Evolutionary conservation across 2,113 vertebrate species (phyloP), one percentile per base, ranked within the genome.

Genomic region (Falco punctatus): DNA sequence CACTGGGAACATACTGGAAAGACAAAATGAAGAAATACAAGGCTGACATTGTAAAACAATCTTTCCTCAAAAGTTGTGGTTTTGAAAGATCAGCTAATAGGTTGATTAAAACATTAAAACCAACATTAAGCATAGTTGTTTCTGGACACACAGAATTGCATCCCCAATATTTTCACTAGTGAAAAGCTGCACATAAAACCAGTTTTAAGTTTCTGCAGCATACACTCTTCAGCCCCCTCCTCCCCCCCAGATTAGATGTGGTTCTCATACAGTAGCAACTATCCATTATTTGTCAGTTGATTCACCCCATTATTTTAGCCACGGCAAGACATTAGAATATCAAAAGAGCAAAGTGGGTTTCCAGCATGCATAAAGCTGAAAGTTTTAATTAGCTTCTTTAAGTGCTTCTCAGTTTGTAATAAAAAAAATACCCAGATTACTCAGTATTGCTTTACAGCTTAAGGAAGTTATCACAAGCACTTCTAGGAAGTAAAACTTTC

Each of bases 1-100:
- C 99, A 95, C 99, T 99, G 96, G 99, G 99, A n/a, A 99, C 99
- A 8, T 99, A 99, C 99, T 99, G 74, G 73, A 83, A 52, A 74
- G 81, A 49, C 35, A 90, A 27, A 61, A 90, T 17, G 22, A 87
- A 64, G n/a, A 81, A 42, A 91, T 28, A 24, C 12, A 71, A 59
- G n/a, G 92, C 3, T 61, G 3, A 66, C 4, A 44, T 1, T 4
- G 7, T 28, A 58, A 65, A 75, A 32, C 6, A 51, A 4, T 23
- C 62, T 89, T 21, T 71, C 6, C 15, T 30, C 48, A 42, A 55
- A 93, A 52, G 22, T 3, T 28, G 21, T 2, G 13, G 18, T 9
- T 91, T 72, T 46, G 8, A 95, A 61, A 6, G n/a, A 88, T 10
- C 78, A 86, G 66, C 19, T 27, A 86, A 61, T 1, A 57, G n/a